These are phyloP conservation scores for Peromyscus aztecus DNA, from an alignment of 2,797 vertebrate genomes.

Conservation along the genomic window DNA sequence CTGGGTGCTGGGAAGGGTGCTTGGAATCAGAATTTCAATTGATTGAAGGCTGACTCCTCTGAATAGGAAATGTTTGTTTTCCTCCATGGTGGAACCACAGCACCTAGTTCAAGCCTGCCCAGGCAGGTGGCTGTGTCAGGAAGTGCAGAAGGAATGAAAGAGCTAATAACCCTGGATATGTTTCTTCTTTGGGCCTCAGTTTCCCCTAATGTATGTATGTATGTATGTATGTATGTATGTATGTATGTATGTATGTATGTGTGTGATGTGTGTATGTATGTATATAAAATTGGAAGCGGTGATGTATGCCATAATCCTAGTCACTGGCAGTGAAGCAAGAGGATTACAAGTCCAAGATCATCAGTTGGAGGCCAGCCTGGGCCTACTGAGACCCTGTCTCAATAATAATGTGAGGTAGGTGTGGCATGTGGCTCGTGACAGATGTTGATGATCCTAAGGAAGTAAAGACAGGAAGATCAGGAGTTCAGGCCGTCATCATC, in stretches of 20 bases:
- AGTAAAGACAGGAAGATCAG: not conserved
- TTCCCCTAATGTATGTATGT: not conserved
- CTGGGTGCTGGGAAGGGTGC: not conserved
- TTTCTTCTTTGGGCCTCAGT: slow-evolving; percentile 20
- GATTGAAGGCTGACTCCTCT: not conserved
- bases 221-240: not conserved
- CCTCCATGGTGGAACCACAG: no score
- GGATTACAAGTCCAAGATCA: not conserved
- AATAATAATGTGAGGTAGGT: not conserved
- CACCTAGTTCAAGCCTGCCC: not conserved
- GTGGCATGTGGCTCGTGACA: not conserved
- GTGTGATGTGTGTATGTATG: not conserved
- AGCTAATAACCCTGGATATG: not conserved
- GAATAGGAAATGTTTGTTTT: not conserved
- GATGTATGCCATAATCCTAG: not conserved
- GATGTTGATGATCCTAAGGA: not conserved
- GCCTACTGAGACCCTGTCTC: not conserved
- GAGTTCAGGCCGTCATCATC: not conserved
- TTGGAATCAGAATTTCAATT: not conserved
- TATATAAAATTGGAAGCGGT: not conserved
- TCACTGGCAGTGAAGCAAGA: not conserved
- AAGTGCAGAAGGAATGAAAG: not conserved
- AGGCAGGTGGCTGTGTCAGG: not conserved
- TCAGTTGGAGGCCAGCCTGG: not conserved
- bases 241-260: not conserved